phyloP scores from a whole-genome alignment of 2,797 vertebrate species.

The Melanotaenia boesemani region DNA sequence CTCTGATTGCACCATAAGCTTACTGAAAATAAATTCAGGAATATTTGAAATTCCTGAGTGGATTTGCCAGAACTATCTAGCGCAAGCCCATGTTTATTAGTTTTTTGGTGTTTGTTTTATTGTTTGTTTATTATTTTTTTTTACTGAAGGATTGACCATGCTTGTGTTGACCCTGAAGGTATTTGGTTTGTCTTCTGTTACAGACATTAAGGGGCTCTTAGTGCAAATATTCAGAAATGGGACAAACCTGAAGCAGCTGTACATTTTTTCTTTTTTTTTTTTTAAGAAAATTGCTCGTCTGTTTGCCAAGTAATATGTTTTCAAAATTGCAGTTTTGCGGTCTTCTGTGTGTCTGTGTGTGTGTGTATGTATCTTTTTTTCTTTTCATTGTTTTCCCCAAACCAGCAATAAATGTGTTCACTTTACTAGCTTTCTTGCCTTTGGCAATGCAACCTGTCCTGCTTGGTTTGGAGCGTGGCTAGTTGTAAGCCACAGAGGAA shows the following conservation, averaged over 20 bases:
- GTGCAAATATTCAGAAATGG: conserved; percentile 68
- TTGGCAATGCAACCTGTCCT: conserved; percentile 55
- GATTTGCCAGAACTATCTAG: conserved; percentile 64
- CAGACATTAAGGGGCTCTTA: conserved; percentile 68
- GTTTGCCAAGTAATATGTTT: conserved; percentile 76
- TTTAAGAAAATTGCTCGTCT: conserved; percentile 21
- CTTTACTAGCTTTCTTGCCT: conserved; percentile 43
- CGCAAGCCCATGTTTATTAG: conserved; percentile 82
- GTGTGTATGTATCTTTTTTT: conserved; percentile 28
- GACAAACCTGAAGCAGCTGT: conserved; percentile 76
- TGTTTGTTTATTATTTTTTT: conserved; percentile 77
- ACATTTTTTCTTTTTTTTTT: conserved; percentile 41
- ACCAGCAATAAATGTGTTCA: conserved; percentile 53
- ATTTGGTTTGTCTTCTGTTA: conserved; percentile 77
- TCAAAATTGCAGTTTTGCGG: conserved; percentile 68
- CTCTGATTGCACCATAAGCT: conserved; percentile 76
- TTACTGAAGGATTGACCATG: conserved; percentile 64
- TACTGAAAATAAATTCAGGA: conserved; percentile 82
- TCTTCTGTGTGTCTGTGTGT: conserved; percentile 55
- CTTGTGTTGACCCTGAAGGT: conserved; percentile 78
- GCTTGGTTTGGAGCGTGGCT: conserved; percentile 55
- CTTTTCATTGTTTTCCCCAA: conserved; percentile 49
- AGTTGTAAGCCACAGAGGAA: conserved; percentile 57
- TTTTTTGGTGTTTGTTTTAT: conserved; percentile 75
- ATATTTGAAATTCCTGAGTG: conserved; percentile 77